These are phyloP conservation scores for Harpegnathos saltator DNA, from an alignment of 1,140 invertebrate species.

Conservation along the genomic window DNA sequence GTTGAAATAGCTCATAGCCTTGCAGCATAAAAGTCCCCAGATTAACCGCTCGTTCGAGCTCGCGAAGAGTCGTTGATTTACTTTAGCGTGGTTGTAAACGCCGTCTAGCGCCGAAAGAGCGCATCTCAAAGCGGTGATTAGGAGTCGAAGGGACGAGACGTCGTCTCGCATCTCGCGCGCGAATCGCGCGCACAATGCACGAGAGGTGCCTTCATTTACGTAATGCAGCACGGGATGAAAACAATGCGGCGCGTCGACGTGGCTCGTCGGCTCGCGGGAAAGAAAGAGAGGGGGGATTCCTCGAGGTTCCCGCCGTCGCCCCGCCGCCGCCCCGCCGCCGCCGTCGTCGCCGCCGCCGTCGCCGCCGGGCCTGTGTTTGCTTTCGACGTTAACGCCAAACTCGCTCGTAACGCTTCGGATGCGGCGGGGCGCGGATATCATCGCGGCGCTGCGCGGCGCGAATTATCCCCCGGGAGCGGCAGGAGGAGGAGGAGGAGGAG, in stretches of 20 bases:
- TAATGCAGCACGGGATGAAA: slow-evolving; percentile 73
- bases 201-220: slow-evolving; percentile 77
- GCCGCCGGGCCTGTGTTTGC: slow-evolving; percentile 18
- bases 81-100: background rate
- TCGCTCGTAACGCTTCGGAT: slow-evolving; percentile 17
- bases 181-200: slow-evolving; percentile 72
- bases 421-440: background rate
- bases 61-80: slow-evolving; percentile 2
- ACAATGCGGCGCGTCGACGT: slow-evolving; percentile 71
- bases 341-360: slow-evolving; percentile 29
- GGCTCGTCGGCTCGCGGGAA: slow-evolving; percentile 66
- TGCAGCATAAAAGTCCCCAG: too few relatives aligned
- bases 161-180: slow-evolving; percentile 35
- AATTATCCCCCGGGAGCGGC: background rate
- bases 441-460: too few relatives aligned
- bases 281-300: slow-evolving; percentile 58
- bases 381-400: slow-evolving; percentile 54
- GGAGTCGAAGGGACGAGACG: slow-evolving; percentile 49
- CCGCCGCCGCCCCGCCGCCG: slow-evolving; percentile 28
- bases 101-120: background rate
- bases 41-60: too few relatives aligned
- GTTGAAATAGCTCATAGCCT: too few relatives aligned
- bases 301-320: slow-evolving; percentile 42
- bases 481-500: too few relatives aligned
- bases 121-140: slow-evolving; percentile 56